Evolutionary conservation across 2,113 vertebrate genomes (phyloP).

Genomic region (Suncus etruscus): DNA sequence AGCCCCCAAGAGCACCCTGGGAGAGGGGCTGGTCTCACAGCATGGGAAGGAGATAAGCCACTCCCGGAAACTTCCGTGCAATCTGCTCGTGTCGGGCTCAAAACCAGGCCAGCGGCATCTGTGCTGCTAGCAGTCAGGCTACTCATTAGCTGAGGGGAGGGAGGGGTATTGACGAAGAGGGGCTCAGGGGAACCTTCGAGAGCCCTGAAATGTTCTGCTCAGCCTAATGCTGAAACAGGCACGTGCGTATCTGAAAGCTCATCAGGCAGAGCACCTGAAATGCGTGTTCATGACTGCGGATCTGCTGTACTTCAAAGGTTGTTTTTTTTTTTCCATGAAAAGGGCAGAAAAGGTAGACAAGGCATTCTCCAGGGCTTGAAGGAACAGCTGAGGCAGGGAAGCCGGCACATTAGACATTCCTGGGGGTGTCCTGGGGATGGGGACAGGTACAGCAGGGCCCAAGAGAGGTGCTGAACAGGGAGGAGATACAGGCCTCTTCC

Average conservation of each 20-base stretch:
- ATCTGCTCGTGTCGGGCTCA: background rate
- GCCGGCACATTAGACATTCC: background rate
- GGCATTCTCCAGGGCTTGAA: background rate
- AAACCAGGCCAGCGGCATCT: background rate
- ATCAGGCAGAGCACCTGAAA: background rate
- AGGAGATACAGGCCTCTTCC: background rate
- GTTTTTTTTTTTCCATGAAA: background rate
- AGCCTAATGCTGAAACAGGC: background rate
- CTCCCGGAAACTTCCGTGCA: no score
- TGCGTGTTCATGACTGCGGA: background rate
- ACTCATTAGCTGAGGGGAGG: background rate
- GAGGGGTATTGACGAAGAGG: background rate
- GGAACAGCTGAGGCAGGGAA: background rate
- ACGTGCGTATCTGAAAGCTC: background rate
- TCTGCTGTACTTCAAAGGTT: background rate
- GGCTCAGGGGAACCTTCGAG: background rate
- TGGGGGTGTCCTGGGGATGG: no score
- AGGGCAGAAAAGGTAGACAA: background rate
- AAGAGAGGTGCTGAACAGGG: rapidly evolving
- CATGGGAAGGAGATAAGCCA: background rate
- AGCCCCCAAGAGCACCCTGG: background rate
- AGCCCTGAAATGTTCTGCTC: background rate
- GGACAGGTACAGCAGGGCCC: background rate
- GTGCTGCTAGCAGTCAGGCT: background rate
- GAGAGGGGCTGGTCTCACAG: no score